Base-by-base conservation (phyloP, 1,140 invertebrate species). In the Micrasema minimum region DNA sequence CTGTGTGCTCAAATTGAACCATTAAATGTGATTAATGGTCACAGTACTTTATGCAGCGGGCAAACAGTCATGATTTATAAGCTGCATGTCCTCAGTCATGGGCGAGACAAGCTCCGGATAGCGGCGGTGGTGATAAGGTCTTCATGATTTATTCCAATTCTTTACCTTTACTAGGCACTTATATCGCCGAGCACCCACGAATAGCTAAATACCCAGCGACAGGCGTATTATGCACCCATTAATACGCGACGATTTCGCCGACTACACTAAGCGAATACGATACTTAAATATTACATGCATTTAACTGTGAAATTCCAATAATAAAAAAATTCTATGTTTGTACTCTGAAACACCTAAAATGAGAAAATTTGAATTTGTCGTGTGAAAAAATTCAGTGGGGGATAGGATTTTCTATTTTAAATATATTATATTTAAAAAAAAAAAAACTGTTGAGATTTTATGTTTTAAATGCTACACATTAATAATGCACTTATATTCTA, bases 1-100 rank as follows among this genome's bases (percentile, higher is more conserved):
- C 7, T 31, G 26, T 31, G 26, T 31, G 26, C 26, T 31, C 26
- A 31, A 31, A 7, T 31, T 31, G 2, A 31, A 7, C 26, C 26
- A 31, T 31, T 31, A 31, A 31, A n/a, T 31, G 2, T 31, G 26
- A 31, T 31, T 31, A 31, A 16, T 46, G 59, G 59, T 62, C 38
- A 11, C 59, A 14, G 20, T 14, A 62, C 12, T 31, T 4, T 31
- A 7, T 31, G 26, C 26, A 26, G 10, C 10, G 11, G 20, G 59
- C 48, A 51, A 66, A 66, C 50, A 50, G 62, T 55, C 65, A 67
- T 67, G 65, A 67, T 53, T 67, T 67, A 67, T 67, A 23, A 16
- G 18, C 12, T 12, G 18, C n/a, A 31, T 35, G 50, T 53, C 26
- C 22, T 35, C 11, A 14, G 48, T 55, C 65, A 55, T 55, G 65